Evolutionary conservation across 1,140 invertebrate genomes (phyloP), one percentile per base, ranked within the genome.

Genomic region (Lepidurus arcticus): DNA sequence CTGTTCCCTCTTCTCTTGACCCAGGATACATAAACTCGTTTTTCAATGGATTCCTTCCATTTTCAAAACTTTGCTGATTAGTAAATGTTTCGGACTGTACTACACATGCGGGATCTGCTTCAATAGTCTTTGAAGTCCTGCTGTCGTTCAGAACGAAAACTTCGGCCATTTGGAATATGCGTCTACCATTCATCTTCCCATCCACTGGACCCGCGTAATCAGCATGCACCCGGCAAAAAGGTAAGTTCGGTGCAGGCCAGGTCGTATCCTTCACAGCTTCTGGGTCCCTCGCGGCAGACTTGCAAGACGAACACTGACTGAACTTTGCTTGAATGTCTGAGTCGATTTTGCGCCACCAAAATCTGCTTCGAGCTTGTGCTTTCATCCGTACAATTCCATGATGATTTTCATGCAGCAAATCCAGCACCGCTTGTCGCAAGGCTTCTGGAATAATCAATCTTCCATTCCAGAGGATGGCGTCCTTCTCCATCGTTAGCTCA

Each of bases 331-430:
- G 86, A 0, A 83, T 84, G 13, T 88, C 85, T 77, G 82, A 82
- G 79, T 90, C 86, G 0, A 89, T 85, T 44, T 81, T 81, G 11
- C 84, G 84, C 87, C 86, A 90, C 85, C 86, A 89, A 7, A 88
- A 83, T 81, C 88, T 87, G 13, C 81, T 82, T 21, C 87, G 74
- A 2, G 89, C 83, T 16, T 88, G 74, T 1, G 82, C 80, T 82
- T 90, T 90, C 87, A 89, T 90, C 0, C 82, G 83, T 0, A 84
- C 84, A 9, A 88, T 85, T 7, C 88, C 87, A 5, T 84, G 83
- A 81, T 89, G 88, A 5, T 83, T 85, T 11, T 78, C 75, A 82
- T 89, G 87, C 16, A 88, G 79, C 76, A 84, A 81, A 44, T 85
- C 76, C 7, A 88, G 78, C 10, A 87, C 81, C 76, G 81, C 44